Conservation (phyloP, 2,113 vertebrate genomes). For the Steatornis caripensis region DNA sequence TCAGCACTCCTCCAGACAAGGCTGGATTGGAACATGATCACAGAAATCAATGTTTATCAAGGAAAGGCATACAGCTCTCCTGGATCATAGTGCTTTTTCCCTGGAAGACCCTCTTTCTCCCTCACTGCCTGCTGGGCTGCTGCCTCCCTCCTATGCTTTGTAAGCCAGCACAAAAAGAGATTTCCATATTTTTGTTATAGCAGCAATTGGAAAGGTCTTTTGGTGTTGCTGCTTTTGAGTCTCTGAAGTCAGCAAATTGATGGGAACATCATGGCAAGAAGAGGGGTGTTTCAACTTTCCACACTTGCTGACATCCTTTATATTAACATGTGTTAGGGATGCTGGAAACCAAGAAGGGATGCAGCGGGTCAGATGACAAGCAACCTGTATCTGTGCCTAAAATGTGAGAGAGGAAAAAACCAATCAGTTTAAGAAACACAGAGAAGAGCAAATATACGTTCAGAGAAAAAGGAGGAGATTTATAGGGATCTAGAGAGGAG, state of each 20-base stretch:
- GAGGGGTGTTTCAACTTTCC: background rate
- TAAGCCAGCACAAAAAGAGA: background rate
- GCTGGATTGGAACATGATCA: background rate
- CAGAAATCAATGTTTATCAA: background rate
- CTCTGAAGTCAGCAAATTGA: background rate
- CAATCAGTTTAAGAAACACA: background rate
- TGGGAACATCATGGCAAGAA: background rate
- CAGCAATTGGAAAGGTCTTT: background rate
- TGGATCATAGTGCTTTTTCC: background rate
- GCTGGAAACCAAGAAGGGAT: background rate
- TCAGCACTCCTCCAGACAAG: background rate
- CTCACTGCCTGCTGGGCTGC: background rate
- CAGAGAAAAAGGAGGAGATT: background rate
- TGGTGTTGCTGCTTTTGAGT: background rate
- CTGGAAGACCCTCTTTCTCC: background rate
- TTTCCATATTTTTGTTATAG: background rate
- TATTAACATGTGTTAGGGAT: background rate
- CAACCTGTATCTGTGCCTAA: background rate
- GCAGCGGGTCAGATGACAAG: background rate
- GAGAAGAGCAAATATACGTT: background rate
- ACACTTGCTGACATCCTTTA: background rate
- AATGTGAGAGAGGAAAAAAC: background rate
- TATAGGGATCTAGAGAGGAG: accelerated
- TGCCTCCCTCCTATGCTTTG: background rate
- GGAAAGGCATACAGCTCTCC: background rate